Evolutionary conservation across 2,797 vertebrate genomes (phyloP), one percentile per base, ranked within the genome.

Genomic region (Eospalax fontanierii): DNA sequence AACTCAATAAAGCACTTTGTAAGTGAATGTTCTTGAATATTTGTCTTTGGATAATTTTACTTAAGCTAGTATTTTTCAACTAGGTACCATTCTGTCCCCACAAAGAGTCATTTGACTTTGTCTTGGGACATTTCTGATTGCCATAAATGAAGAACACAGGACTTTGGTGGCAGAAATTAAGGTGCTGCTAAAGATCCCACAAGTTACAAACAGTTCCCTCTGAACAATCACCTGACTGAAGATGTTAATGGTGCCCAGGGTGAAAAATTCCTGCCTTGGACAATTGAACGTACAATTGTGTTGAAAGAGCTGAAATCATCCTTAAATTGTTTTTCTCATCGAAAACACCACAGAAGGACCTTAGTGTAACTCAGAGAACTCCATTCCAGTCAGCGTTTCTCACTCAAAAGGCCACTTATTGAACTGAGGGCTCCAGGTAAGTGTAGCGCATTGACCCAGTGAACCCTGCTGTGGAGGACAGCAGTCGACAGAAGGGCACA

Each of bases 301-400:
- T 91, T 93, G 76, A 95, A 97, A 95, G 84, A 87, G 33, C 59
- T 90, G 68, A 97, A 95, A 82, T 94, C 84, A 97, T 89, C 73
- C 81, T 91, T 93, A 87, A 95, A 94, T 95, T 95, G 94, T 91
- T 96, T 92, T 91, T 90, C 82, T 91, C 85, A 91, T 93, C 80
- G 74, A 93, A 76, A 94, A 94, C 57, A 91, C 10, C 73, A 80
- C 57, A 78, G 84, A 95, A 86, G 24, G 73, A 82, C 57, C 76
- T 87, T 40, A 15, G 68, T 73, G 26, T 86, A 87, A 96, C 95
- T 43, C 35, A 70, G 59, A 28, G 43, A 87, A 92, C 78, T 88
- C 59, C 38, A 78, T 94, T 95, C 24, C 35, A 83, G 63, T 90
- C 68, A 87, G 54, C 54, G 94, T 94, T 91, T 94, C 82, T 90